Evolutionary conservation across 2,888 invertebrate genomes (phyloP).

Genomic region (Drosophila tanythrix): DNA sequence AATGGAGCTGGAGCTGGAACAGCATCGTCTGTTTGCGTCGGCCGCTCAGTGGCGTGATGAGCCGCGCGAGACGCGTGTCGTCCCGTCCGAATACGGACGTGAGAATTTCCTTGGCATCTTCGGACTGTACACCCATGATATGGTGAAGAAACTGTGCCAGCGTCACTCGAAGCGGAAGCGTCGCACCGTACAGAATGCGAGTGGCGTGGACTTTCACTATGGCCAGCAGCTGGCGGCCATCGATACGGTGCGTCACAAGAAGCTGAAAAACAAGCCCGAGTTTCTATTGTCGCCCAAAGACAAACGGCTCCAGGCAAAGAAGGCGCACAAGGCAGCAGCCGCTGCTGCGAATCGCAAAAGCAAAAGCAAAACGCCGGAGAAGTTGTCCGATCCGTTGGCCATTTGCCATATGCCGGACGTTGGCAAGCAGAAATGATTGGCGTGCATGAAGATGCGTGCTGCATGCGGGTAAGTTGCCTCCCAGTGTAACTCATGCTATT

Average conservation of each 20-base stretch:
- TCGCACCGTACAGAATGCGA: conserved; percentile 82
- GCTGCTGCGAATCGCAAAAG: conserved; percentile 42
- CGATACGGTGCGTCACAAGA: conserved; percentile 77
- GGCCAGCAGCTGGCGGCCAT: conserved; percentile 74
- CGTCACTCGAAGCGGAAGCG: conserved; percentile 84
- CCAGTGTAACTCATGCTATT: not conserved
- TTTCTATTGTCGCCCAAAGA: conserved; percentile 83
- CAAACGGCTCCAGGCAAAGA: conserved; percentile 76
- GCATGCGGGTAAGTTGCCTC: conserved; percentile 49
- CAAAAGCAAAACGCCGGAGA: conserved; percentile 59
- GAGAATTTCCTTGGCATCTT: conserved; percentile 82
- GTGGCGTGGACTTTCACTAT: conserved; percentile 84
- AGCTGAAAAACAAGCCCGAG: conserved; percentile 75
- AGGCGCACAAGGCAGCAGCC: conserved; percentile 50
- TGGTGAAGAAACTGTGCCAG: conserved; percentile 79
- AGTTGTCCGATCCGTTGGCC: conserved; percentile 20
- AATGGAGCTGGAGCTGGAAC: conserved; percentile 60
- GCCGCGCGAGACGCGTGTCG: conserved; percentile 66
- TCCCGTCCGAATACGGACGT: conserved; percentile 77
- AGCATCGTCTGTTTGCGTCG: conserved; percentile 57
- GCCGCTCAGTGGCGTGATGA: conserved; percentile 76
- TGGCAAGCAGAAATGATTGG: conserved; percentile 72
- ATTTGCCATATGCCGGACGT: conserved; percentile 13
- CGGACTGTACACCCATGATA: conserved; percentile 79
- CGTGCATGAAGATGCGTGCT: conserved; percentile 73